Evolutionary conservation across 2,888 invertebrate species (phyloP).

Genomic region (Pasiphila rectangulata): DNA sequence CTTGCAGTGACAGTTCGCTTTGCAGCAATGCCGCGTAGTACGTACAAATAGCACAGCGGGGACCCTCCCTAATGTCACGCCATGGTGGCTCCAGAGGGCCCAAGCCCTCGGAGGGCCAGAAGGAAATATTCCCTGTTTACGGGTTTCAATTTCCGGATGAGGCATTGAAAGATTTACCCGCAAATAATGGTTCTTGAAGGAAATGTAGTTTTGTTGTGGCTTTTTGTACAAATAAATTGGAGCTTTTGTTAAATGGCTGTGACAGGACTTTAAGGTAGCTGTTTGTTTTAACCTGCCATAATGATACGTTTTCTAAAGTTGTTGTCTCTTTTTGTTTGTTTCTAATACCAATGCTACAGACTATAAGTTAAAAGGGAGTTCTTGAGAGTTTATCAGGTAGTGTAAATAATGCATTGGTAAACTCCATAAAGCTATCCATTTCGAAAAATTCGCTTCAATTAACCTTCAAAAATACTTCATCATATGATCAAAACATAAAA

Average conservation of each 20-base stretch:
- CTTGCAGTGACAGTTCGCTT: not conserved
- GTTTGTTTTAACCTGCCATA: not conserved
- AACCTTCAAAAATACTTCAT: too few relatives aligned
- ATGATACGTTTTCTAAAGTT: too few relatives aligned
- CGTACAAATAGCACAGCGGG: conserved; percentile 25
- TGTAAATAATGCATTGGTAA: not conserved
- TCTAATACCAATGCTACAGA: too few relatives aligned
- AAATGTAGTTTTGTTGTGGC: conserved; percentile 1
- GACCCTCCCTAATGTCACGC: conserved; percentile 14
- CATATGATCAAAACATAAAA: conserved; percentile 23
- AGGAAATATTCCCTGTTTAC: conserved; percentile 23
- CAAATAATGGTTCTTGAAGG: not conserved
- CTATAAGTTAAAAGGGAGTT: too few relatives aligned
- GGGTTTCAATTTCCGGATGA: conserved; percentile 20
- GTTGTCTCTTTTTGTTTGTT: too few relatives aligned
- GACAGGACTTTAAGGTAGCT: not conserved
- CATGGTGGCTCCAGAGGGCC: conserved; percentile 2
- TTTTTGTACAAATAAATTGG: not conserved
- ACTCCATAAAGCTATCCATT: too few relatives aligned
- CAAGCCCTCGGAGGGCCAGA: conserved; percentile 1
- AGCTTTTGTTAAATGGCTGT: not conserved
- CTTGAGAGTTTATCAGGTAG: not conserved
- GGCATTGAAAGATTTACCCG: conserved; percentile 11
- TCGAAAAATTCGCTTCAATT: too few relatives aligned
- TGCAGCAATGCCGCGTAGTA: not conserved